A percentile compares a stretch with the other conserved stretches of the same genome.
Evolutionary conservation across 2,797 vertebrate genomes (phyloP).

Genomic region (Oreonectes daqikongensis): DNA sequence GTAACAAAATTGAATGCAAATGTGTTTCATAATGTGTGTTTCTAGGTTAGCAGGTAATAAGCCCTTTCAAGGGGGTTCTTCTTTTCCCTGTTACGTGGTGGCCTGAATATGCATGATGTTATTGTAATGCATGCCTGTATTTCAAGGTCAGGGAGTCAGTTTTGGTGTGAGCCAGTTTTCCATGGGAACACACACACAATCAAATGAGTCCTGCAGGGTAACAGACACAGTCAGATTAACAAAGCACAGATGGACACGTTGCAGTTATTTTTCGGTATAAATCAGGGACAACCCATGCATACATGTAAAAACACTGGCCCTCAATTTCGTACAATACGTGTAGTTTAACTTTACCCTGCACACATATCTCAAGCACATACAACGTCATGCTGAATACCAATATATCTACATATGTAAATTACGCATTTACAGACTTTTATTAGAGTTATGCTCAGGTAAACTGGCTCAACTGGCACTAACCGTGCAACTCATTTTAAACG

Average conservation of each 20-base stretch:
- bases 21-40: neutral
- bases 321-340: no score
- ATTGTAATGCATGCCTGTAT: slow-evolving; percentile 22
- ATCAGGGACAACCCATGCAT: neutral
- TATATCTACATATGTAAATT: neutral
- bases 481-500: no score
- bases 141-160: slow-evolving; percentile 28
- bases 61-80: neutral
- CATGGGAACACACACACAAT: slow-evolving; percentile 24
- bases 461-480: no score
- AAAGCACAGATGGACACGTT: slow-evolving; percentile 2
- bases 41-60: neutral
- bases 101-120: slow-evolving; percentile 32
- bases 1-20: neutral
- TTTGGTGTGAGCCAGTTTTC: slow-evolving; percentile 32
- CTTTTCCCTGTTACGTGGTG: neutral
- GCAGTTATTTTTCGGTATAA: neutral
- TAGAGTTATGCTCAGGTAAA: no score
- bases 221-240: neutral
- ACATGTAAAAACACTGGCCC: no score
- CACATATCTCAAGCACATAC: neutral
- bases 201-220: neutral
- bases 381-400: neutral
- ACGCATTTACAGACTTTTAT: no score
- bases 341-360: no score